Conservation (phyloP, 2,797 vertebrate species). For the Parauchenoglanis ngamensis region DNA sequence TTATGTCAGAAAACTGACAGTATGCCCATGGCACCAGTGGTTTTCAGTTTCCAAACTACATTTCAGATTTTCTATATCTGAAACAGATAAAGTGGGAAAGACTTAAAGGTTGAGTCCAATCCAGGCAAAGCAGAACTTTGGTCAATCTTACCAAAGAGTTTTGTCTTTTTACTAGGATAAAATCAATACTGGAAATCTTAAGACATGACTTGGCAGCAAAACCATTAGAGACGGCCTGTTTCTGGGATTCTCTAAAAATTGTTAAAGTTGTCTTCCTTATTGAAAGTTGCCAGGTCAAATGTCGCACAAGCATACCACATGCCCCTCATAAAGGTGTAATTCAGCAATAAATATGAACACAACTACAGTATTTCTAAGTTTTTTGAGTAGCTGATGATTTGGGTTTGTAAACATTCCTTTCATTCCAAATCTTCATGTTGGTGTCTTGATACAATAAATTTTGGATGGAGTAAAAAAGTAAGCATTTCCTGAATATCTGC, state of each 20-base stretch:
- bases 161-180: background rate
- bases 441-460: background rate
- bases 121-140: background rate
- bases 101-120: background rate
- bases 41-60: background rate
- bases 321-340: background rate
- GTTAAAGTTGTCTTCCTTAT: background rate
- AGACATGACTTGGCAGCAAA: slow-evolving; percentile 14
- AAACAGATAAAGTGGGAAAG: background rate
- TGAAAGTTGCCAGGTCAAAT: slow-evolving; percentile 2
- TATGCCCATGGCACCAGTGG: background rate
- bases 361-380: background rate
- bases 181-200: slow-evolving; percentile 26
- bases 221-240: background rate
- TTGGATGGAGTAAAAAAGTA: background rate
- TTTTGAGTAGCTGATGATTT: background rate
- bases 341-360: background rate
- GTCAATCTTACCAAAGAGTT: background rate
- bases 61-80: background rate
- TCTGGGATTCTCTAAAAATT: background rate
- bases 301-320: background rate
- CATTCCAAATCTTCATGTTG: background rate
- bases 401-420: background rate
- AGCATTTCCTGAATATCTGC: background rate
- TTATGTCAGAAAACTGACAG: background rate